Conservation (phyloP, 2,113 vertebrate genomes). For the Cryptomyrus ogoouensis region DNA sequence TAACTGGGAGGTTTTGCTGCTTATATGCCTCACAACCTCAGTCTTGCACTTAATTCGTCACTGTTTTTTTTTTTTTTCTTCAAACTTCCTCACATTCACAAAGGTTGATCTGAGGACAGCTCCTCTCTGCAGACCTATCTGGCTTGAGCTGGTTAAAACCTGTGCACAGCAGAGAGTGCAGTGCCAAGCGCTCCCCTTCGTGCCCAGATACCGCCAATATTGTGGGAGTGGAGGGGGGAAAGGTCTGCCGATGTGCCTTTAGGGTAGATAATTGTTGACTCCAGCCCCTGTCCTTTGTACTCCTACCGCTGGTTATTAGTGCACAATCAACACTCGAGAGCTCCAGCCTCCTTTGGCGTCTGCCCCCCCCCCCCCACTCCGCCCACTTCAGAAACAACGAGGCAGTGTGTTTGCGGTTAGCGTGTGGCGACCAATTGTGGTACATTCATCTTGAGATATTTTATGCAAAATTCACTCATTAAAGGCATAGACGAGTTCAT, state of each 20-base stretch:
- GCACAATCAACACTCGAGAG: background rate
- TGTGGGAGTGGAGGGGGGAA: conserved; percentile 16
- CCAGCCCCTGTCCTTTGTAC: conserved; percentile 8
- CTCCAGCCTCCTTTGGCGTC: background rate
- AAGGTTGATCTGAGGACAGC: conserved; percentile 14
- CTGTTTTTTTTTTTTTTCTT: background rate
- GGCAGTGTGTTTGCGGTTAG: no score
- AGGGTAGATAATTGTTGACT: conserved; percentile 7
- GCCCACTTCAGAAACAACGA: background rate
- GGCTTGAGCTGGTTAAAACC: conserved; percentile 36
- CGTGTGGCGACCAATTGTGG: background rate
- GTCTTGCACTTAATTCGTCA: background rate
- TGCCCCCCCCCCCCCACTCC: no score
- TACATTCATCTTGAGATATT: background rate
- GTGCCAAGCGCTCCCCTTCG: conserved; percentile 22
- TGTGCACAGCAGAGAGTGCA: background rate
- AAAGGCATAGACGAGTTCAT: background rate
- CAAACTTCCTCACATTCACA: conserved; percentile 14
- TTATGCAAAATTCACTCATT: background rate
- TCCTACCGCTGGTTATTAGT: background rate
- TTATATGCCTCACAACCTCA: background rate
- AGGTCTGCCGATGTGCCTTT: conserved; percentile 26
- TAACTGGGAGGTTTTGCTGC: background rate
- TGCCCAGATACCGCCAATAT: background rate
- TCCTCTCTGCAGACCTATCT: conserved; percentile 25